phyloP scores from a whole-genome alignment of 2,113 vertebrate genomes.

The Apistogramma diplotaenia region DNA sequence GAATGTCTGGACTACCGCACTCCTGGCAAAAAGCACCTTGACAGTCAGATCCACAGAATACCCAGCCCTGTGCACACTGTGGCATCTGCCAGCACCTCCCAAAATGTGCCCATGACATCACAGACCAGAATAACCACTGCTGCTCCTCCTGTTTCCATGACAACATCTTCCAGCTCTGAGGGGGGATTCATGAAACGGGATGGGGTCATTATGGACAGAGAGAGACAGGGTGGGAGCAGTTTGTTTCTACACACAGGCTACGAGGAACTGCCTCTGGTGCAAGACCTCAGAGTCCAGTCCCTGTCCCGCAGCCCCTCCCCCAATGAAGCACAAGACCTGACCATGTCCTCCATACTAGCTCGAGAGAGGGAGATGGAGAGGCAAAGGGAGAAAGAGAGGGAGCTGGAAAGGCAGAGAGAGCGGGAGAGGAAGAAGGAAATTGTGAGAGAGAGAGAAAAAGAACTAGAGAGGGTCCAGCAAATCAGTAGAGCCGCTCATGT shows the following conservation, averaged over 20 bases:
- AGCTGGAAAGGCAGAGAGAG: slow-evolving; percentile 49
- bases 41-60: slow-evolving; percentile 60
- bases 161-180: slow-evolving; percentile 65
- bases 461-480: slow-evolving; percentile 58
- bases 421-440: slow-evolving; percentile 46
- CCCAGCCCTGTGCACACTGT: slow-evolving; percentile 61
- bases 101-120: slow-evolving; percentile 52
- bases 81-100: slow-evolving; percentile 57
- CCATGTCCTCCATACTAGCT: slow-evolving; percentile 75
- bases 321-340: slow-evolving; percentile 76
- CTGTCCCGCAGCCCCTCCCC: slow-evolving; percentile 70
- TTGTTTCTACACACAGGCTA: slow-evolving; percentile 50
- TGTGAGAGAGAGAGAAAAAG: slow-evolving; percentile 51
- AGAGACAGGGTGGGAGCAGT: slow-evolving; percentile 53
- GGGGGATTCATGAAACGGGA: slow-evolving; percentile 64
- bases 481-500: slow-evolving; percentile 33
- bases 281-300: slow-evolving; percentile 67
- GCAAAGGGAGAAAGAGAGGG: slow-evolving; percentile 50
- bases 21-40: slow-evolving; percentile 67
- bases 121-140: slow-evolving; percentile 70
- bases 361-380: slow-evolving; percentile 70
- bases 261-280: slow-evolving; percentile 55
- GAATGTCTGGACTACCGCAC: slow-evolving; percentile 79
- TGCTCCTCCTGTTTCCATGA: slow-evolving; percentile 68
- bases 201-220: slow-evolving; percentile 73